Evolutionary conservation across 2,797 vertebrate species (phyloP).

Genomic region (Rhinatrema bivittatum): DNA sequence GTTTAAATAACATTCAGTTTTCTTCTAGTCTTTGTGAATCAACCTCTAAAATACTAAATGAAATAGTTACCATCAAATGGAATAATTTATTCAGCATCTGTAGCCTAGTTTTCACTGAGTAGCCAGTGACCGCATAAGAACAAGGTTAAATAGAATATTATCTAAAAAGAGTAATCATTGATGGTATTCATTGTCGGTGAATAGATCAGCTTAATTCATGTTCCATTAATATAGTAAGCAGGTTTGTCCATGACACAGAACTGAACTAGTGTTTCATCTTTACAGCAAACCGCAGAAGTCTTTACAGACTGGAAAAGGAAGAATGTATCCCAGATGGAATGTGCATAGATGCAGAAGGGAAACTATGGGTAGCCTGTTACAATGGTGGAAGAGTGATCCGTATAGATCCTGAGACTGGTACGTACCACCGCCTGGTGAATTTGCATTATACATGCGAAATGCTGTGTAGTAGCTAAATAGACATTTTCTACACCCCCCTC

Average conservation of each 20-base stretch:
- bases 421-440: neutral
- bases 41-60: too few relatives aligned
- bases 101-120: too few relatives aligned
- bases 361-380: slow-evolving; percentile 87
- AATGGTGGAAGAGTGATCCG: slow-evolving; percentile 76
- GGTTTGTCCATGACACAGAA: neutral
- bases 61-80: too few relatives aligned
- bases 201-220: too few relatives aligned
- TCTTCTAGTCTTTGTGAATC: too few relatives aligned
- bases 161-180: too few relatives aligned
- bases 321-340: slow-evolving; percentile 86
- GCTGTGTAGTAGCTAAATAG: neutral
- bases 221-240: too few relatives aligned
- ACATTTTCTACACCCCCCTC: neutral
- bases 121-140: too few relatives aligned
- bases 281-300: slow-evolving; percentile 71
- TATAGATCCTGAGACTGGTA: slow-evolving; percentile 82
- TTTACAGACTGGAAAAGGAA: slow-evolving; percentile 73
- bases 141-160: too few relatives aligned
- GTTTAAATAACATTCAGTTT: too few relatives aligned
- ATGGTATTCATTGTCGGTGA: too few relatives aligned
- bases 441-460: neutral
- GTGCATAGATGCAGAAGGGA: slow-evolving; percentile 75
- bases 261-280: slow-evolving; percentile 1
- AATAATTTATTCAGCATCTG: too few relatives aligned